phyloP scores from a whole-genome alignment of 2,888 invertebrate species.

The Hydraecia micacea region DNA sequence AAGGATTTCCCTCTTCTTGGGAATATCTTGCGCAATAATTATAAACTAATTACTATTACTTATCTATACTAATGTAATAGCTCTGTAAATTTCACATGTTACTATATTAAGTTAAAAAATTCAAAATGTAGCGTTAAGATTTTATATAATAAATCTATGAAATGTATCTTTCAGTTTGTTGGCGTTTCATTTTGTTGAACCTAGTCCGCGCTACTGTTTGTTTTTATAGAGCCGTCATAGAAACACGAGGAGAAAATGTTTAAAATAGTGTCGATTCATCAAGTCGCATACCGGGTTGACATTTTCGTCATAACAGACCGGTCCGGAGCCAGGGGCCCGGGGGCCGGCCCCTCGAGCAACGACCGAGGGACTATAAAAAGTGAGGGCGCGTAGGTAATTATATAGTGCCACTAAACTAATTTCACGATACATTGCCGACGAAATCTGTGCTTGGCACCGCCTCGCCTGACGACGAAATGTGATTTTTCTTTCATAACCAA shows the following conservation, averaged over 20 bases:
- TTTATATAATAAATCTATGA: conserved; percentile 90
- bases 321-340: conserved; percentile 69
- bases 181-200: conserved; percentile 75
- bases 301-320: conserved; percentile 88
- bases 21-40: conserved; percentile 89
- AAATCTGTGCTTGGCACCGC: conserved; percentile 90
- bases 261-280: conserved; percentile 90
- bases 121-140: conserved; percentile 89
- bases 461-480: conserved; percentile 84
- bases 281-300: conserved; percentile 88
- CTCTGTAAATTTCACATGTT: conserved; percentile 90
- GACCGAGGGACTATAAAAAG: conserved; percentile 85
- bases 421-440: conserved; percentile 90
- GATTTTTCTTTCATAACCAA: conserved; percentile 86
- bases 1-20: conserved; percentile 80
- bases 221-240: conserved; percentile 68
- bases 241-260: conserved; percentile 77
- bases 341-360: conserved; percentile 69
- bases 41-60: conserved; percentile 86
- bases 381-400: conserved; percentile 89
- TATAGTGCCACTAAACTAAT: conserved; percentile 91
- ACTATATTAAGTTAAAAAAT: conserved; percentile 87
- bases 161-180: conserved; percentile 85
- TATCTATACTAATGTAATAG: conserved; percentile 87
- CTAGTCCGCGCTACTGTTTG: conserved; percentile 36